Evolutionary conservation across 2,797 vertebrate genomes (phyloP).

Genomic region (Alauda arvensis): DNA sequence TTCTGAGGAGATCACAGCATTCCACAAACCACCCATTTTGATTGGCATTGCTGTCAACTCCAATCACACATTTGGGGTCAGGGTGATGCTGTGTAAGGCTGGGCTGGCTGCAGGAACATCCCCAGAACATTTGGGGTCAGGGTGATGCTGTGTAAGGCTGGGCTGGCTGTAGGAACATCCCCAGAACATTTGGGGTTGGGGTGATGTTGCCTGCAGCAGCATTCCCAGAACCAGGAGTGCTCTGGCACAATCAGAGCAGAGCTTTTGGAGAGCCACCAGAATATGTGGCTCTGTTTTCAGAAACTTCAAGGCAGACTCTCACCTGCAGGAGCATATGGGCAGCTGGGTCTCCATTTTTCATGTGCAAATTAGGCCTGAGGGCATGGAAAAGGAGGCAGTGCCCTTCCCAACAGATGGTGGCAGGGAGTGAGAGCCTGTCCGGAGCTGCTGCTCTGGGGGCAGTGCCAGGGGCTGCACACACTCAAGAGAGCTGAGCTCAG

Average conservation of each 20-base stretch:
- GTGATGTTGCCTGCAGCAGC: neutral
- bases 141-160: rapidly evolving
- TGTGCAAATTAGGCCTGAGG: neutral
- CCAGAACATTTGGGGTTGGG: neutral
- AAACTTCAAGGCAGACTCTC: neutral
- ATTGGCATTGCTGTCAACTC: neutral
- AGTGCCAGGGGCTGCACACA: neutral
- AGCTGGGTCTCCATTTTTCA: neutral
- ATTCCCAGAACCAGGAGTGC: rapidly evolving
- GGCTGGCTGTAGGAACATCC: neutral
- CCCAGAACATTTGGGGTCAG: neutral
- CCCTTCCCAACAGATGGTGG: neutral
- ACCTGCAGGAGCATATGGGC: neutral
- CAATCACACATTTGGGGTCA: neutral
- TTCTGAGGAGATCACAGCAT: neutral
- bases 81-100: rapidly evolving
- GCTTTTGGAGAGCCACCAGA: neutral
- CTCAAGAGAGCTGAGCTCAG: neutral
- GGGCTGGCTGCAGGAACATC: neutral
- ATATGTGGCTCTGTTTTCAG: neutral
- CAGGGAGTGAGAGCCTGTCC: neutral
- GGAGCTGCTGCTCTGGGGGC: neutral
- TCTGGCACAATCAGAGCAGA: neutral
- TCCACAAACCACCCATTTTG: neutral
- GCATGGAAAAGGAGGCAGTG: neutral